Conservation (phyloP, 2,888 invertebrate species). For the Digitonthophagus gazella region DNA sequence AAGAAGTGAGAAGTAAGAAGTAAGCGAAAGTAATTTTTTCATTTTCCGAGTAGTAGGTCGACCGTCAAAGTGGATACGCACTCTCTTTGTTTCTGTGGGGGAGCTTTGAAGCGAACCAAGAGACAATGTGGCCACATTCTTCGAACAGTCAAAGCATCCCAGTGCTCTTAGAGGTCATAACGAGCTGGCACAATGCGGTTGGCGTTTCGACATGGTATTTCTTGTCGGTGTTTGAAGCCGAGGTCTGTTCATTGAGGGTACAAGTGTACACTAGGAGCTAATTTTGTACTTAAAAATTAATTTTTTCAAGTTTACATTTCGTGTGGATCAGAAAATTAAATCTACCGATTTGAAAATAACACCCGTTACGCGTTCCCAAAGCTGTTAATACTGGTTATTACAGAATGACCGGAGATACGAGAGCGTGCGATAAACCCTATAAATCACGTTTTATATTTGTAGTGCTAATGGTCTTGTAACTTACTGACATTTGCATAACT, state of each 20-base stretch:
- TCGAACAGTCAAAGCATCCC: constrained; percentile 25
- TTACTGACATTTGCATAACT: not conserved
- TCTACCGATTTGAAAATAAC: not conserved
- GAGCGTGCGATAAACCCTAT: not conserved
- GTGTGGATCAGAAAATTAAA: not conserved
- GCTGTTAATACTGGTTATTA: not conserved
- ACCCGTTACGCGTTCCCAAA: not conserved
- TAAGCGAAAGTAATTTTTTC: not conserved
- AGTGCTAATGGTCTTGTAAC: not conserved
- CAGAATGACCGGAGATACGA: not conserved
- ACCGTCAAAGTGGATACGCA: not conserved
- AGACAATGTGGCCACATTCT: constrained; percentile 26
- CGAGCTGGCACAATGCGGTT: constrained; percentile 28
- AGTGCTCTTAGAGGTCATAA: constrained; percentile 30
- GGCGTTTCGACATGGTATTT: constrained; percentile 30
- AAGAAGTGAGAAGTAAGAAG: too few species aligned
- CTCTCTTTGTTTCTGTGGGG: not conserved
- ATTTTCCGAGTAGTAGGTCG: not conserved
- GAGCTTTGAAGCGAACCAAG: constrained; percentile 15
- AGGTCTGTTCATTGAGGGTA: constrained; percentile 19
- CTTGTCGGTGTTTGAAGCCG: constrained; percentile 28
- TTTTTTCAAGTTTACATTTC: too few species aligned
- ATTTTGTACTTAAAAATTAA: too few species aligned
- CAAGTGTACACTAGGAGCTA: not conserved
- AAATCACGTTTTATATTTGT: not conserved